Percentiles rank a stretch among this genome's conserved stretches.
phyloP scores from a whole-genome alignment of 2,797 vertebrate genomes.

The Enteromius anoplus region DNA sequence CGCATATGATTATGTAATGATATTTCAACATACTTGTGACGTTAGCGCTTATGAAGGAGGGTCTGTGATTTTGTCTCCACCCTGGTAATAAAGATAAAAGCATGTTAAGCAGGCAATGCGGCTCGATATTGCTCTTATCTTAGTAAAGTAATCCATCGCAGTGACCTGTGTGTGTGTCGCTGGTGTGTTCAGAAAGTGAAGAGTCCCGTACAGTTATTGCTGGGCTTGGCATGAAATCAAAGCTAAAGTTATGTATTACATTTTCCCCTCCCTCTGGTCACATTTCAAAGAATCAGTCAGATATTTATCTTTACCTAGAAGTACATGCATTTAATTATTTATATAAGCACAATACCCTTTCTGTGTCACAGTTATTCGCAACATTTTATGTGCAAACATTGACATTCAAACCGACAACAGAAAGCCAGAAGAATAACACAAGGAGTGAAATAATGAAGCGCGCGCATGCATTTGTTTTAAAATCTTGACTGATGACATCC shows the following conservation, averaged over 20 bases:
- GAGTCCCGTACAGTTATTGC: background rate
- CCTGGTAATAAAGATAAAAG: constrained; percentile 63
- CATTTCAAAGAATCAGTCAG: constrained; percentile 15
- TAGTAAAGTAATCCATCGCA: constrained; percentile 58
- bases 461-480: background rate
- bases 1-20: constrained; percentile 39
- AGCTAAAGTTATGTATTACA: constrained; percentile 18
- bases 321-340: background rate
- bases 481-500: background rate
- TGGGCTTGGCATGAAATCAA: constrained; percentile 9
- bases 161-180: constrained; percentile 36
- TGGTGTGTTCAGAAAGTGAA: constrained; percentile 16
- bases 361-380: background rate
- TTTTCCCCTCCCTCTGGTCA: constrained; percentile 8
- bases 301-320: constrained; percentile 24
- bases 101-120: constrained; percentile 58
- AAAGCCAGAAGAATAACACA: background rate
- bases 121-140: constrained; percentile 54
- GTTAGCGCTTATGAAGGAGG: constrained; percentile 37
- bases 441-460: background rate
- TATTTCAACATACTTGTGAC: constrained; percentile 42
- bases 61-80: constrained; percentile 49
- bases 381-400: background rate
- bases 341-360: background rate
- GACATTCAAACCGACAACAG: background rate